Conservation (phyloP, 2,888 invertebrate genomes). For the Agonopterix alstromeriana region DNA sequence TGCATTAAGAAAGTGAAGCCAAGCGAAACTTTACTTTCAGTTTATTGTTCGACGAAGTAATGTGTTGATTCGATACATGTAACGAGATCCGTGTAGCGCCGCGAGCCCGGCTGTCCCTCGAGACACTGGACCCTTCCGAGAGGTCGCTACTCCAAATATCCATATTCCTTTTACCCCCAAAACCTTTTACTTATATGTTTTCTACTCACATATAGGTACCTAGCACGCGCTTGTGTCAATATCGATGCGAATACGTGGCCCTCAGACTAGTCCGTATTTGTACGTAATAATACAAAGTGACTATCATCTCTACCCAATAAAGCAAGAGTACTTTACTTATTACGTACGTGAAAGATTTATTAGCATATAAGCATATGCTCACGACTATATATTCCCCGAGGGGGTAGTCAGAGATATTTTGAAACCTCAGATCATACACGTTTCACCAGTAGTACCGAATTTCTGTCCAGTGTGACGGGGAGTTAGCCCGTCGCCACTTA, state of each 20-base stretch:
- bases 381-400: too few species aligned
- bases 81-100: constrained; percentile 27
- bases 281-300: constrained; percentile 7
- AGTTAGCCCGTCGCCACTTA: too few species aligned
- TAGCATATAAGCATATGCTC: too few species aligned
- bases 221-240: constrained; percentile 19
- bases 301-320: too few species aligned
- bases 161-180: constrained; percentile 35
- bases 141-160: constrained; percentile 32
- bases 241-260: constrained; percentile 23
- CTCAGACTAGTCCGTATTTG: constrained; percentile 20
- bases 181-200: constrained; percentile 34
- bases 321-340: too few species aligned
- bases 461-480: too few species aligned
- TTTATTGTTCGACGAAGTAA: constrained; percentile 7
- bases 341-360: neutral
- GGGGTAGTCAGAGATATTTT: too few species aligned
- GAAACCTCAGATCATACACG: too few species aligned
- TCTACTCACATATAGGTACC: constrained; percentile 9
- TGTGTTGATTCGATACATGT: constrained; percentile 23
- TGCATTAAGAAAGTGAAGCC: too few species aligned
- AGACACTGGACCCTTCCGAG: constrained; percentile 33
- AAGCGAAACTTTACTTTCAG: neutral
- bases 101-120: constrained; percentile 25
- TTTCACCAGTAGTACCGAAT: too few species aligned